phyloP scores from a whole-genome alignment of 2,113 vertebrate species.

The Rhombomys opimus region DNA sequence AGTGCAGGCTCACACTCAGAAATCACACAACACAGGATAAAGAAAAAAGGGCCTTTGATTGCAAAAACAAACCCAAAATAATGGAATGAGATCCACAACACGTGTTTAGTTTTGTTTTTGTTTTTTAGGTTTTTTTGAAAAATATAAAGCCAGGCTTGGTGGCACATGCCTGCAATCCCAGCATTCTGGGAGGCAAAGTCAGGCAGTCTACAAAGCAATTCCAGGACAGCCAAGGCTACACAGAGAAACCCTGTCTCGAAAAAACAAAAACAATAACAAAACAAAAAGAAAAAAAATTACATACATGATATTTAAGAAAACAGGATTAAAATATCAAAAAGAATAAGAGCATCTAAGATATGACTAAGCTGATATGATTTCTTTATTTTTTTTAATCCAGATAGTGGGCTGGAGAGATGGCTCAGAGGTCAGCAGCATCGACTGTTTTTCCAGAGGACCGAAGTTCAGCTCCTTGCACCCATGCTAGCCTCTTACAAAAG shows the following conservation, averaged over 20 bases:
- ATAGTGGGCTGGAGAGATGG: not conserved
- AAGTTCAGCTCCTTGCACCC: not conserved
- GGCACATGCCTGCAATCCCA: too few species aligned
- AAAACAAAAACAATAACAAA: too few species aligned
- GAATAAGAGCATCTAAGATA: constrained; percentile 13
- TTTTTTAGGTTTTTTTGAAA: not conserved
- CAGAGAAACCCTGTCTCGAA: too few species aligned
- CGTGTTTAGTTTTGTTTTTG: too few species aligned
- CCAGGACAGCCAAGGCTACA: too few species aligned
- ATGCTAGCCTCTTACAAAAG: not conserved
- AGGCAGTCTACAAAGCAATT: too few species aligned
- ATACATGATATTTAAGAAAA: not conserved
- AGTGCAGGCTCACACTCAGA: not conserved
- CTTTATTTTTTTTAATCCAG: not conserved
- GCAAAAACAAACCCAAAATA: not conserved
- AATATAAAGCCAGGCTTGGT: not conserved
- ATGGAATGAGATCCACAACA: not conserved
- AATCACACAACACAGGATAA: not conserved
- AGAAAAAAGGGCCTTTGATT: not conserved
- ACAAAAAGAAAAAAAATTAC: too few species aligned
- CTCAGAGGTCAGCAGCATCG: not conserved
- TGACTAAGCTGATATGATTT: not conserved
- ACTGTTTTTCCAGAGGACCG: not conserved
- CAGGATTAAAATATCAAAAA: not conserved
- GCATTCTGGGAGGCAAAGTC: too few species aligned